Conservation (phyloP, 92 coral and sea anemone genomes). For the Epizoanthus ramosus region DNA sequence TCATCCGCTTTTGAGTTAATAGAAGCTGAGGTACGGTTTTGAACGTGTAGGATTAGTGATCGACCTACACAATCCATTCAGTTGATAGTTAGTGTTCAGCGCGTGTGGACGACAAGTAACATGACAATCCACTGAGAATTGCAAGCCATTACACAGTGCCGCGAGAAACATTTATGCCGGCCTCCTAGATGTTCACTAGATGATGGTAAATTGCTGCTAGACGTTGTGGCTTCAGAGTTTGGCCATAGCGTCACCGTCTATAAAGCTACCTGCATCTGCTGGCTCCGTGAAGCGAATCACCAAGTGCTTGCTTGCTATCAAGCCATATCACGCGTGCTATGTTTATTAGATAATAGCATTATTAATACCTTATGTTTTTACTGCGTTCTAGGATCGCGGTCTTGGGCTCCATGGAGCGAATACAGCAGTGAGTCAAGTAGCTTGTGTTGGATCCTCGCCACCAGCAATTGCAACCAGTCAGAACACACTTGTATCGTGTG, state of each 20-base stretch:
- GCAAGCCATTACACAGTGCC: background rate
- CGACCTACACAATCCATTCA: slow-evolving; percentile 48
- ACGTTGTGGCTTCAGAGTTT: slow-evolving; percentile 23
- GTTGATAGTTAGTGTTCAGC: slow-evolving; percentile 43
- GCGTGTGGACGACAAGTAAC: slow-evolving; percentile 52
- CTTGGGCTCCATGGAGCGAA: slow-evolving; percentile 90
- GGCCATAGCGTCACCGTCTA: slow-evolving; percentile 33
- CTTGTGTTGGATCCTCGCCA: slow-evolving; percentile 75
- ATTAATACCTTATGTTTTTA: slow-evolving; percentile 78
- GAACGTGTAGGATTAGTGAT: slow-evolving; percentile 17
- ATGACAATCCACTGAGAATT: slow-evolving; percentile 36
- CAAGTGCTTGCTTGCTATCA: slow-evolving; percentile 44
- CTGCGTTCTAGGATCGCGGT: slow-evolving; percentile 91
- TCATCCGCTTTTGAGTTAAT: slow-evolving; percentile 93
- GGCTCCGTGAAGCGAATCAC: slow-evolving; percentile 40
- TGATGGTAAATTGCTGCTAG: slow-evolving; percentile 41
- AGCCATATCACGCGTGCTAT: slow-evolving; percentile 69
- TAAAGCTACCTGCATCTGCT: slow-evolving; percentile 30
- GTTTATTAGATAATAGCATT: slow-evolving; percentile 81
- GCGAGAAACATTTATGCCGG: slow-evolving; percentile 16
- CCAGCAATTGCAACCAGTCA: slow-evolving; percentile 71
- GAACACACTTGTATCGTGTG: slow-evolving; percentile 74
- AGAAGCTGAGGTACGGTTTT: slow-evolving; percentile 88
- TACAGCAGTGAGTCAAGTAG: slow-evolving; percentile 67
- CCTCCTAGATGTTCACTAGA: slow-evolving; percentile 36